phyloP scores from a whole-genome alignment of 1,140 invertebrate genomes.

The Andrena cerasifolii region DNA sequence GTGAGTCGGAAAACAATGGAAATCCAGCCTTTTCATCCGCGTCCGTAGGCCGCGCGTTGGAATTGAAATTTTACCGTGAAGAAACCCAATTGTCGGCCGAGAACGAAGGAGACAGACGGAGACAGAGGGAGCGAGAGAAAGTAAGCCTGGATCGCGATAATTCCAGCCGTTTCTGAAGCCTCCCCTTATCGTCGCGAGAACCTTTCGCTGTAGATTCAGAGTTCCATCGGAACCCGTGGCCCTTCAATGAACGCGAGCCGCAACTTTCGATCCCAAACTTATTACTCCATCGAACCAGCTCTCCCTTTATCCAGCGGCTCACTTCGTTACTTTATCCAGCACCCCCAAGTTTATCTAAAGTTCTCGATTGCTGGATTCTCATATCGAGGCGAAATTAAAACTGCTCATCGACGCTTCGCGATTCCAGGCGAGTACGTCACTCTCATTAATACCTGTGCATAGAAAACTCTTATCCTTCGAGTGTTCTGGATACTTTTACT shows the following conservation, averaged over 20 bases:
- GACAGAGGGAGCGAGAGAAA: too few relatives aligned
- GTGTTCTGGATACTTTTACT: too few relatives aligned
- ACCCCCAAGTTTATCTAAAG: not conserved
- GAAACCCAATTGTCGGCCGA: conserved; percentile 48
- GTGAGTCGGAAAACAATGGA: conserved; percentile 58
- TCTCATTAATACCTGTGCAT: too few relatives aligned
- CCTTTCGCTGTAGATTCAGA: conserved; percentile 23
- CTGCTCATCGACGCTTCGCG: not conserved
- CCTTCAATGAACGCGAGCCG: not conserved
- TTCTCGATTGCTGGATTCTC: not conserved
- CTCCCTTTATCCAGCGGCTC: not conserved
- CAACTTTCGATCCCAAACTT: conserved; percentile 22
- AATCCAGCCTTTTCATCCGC: conserved; percentile 50
- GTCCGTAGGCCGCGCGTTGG: conserved; percentile 22
- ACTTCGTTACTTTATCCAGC: not conserved
- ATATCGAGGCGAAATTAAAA: conserved; percentile 2
- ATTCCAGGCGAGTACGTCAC: too few relatives aligned
- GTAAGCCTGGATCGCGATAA: conserved; percentile 24
- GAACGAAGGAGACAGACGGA: not conserved
- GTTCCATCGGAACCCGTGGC: not conserved
- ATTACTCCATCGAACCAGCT: conserved; percentile 20
- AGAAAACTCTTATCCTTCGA: too few relatives aligned
- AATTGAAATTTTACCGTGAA: conserved; percentile 53
- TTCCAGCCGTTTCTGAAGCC: not conserved
- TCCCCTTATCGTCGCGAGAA: conserved; percentile 9